A percentile compares a stretch with the other conserved stretches of the same genome.
These are phyloP conservation scores for Acromyrmex heyeri DNA, from an alignment of 1,140 invertebrate species.

Conservation along the genomic window DNA sequence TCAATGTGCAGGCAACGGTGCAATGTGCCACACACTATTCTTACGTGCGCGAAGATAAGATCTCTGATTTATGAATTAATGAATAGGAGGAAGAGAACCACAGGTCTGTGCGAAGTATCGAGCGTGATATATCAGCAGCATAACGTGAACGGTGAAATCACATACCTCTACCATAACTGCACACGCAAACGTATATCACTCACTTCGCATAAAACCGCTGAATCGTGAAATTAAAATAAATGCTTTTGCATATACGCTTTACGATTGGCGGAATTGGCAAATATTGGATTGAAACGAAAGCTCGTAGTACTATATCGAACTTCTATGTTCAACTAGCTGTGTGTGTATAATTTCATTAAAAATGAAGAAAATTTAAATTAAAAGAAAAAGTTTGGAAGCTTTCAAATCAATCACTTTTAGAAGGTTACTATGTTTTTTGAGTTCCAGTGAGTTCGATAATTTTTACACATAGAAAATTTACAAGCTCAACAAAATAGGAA, in stretches of 20 bases:
- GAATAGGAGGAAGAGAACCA: conserved; percentile 14
- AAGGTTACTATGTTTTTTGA: no score
- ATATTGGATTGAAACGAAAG: no score
- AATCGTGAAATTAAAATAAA: conserved; percentile 33
- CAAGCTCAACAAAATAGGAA: no score
- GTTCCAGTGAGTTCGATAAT: no score
- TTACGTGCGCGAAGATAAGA: conserved; percentile 34
- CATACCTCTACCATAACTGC: conserved; percentile 27
- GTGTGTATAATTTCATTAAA: no score
- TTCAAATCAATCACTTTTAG: no score
- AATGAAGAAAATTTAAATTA: no score
- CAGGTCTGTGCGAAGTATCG: not conserved
- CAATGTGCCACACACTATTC: not conserved
- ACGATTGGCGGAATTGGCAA: not conserved
- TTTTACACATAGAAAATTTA: no score
- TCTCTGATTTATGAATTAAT: conserved; percentile 53
- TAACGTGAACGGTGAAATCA: conserved; percentile 40
- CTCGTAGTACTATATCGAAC: no score
- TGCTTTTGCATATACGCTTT: not conserved
- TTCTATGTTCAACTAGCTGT: no score
- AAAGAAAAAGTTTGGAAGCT: no score
- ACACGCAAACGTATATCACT: not conserved
- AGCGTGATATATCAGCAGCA: not conserved
- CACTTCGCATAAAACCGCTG: not conserved
- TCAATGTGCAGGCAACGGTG: not conserved